Base-by-base conservation (phyloP, 1,140 invertebrate genomes). In the Orussus abietinus region DNA sequence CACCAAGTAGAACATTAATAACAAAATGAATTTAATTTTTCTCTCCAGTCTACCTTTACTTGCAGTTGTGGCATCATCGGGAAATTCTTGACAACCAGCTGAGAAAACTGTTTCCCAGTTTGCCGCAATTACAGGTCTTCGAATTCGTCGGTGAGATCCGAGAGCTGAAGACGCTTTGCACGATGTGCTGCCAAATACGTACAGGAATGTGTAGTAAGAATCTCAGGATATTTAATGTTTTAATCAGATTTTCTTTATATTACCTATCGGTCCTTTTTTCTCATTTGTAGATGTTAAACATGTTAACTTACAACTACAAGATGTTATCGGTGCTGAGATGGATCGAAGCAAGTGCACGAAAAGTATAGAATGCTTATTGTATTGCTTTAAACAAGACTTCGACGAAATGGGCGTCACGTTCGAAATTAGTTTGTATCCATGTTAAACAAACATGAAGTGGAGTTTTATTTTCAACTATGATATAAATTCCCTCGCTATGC, bases 31-130 rank as follows among this genome's bases (percentile, higher is more conserved):
- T 30, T 39, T 12, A 17, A 21, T 9, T 35, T 9, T 28, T 1
- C 3, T 44, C 3, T 13, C 6, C 19, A 55, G 53, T 55, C 13
- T 49, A 38, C 14, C 15, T 55, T 15, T 46, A 31, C 4, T 32
- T 55, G 2, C 53, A 53, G 32, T 32, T 55, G 19, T 53, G 50
- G 47, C 53, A 55, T 33, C 48, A 50, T 35, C 47, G 51, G 13
- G 47, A 53, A 9, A 38, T 40, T 30, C 42, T 55, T 10, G 53
- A 55, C 33, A 19, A 11, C 14, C 40, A 41, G 9, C 29, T 55
- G 6, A 37, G 18, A 9, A 47, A 42, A n/a, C 18, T 55, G 0
- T 45, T 55, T 4, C n/a, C 42, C 6, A 36, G 25, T 6, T 34
- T 55, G 19, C 53, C 53, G 2, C 26, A 31, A 1, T 32, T 55